phyloP scores from a whole-genome alignment of 2,113 vertebrate genomes.

The Lepus europaeus region DNA sequence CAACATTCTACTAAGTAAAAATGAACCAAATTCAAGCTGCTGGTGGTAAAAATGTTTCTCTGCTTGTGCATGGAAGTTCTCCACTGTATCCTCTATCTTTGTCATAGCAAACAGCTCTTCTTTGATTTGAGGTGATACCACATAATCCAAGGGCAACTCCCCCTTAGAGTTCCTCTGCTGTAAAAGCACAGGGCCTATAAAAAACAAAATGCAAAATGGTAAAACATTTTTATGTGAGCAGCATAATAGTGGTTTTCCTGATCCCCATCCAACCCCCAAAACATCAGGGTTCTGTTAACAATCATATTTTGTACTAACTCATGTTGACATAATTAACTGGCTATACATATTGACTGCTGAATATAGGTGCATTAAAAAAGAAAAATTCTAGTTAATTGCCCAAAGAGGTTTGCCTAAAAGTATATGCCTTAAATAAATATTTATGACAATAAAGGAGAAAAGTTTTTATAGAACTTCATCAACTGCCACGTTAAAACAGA shows the following conservation, averaged over 20 bases:
- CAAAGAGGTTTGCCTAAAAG: slow-evolving; percentile 61
- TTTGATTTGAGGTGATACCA: slow-evolving; percentile 84
- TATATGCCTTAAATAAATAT: neutral
- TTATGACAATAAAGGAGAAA: neutral
- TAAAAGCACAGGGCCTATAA: slow-evolving; percentile 92
- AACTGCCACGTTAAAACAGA: slow-evolving; percentile 40
- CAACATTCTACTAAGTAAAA: slow-evolving; percentile 88
- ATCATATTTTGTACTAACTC: slow-evolving; percentile 79
- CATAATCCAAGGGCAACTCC: slow-evolving; percentile 90
- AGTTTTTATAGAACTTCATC: slow-evolving; percentile 21
- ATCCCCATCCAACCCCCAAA: neutral
- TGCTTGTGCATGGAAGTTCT: slow-evolving; percentile 80
- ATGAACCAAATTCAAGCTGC: slow-evolving; percentile 85
- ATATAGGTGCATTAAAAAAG: slow-evolving; percentile 72
- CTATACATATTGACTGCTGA: slow-evolving; percentile 65
- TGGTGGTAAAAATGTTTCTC: slow-evolving; percentile 82
- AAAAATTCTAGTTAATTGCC: slow-evolving; percentile 69
- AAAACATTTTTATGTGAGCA: slow-evolving; percentile 69
- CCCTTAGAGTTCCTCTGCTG: slow-evolving; percentile 88
- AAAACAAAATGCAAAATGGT: slow-evolving; percentile 79
- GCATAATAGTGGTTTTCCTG: slow-evolving; percentile 79
- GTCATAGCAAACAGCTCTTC: slow-evolving; percentile 90
- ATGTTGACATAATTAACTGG: slow-evolving; percentile 82
- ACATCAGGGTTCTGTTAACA: slow-evolving; percentile 72
- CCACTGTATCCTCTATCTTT: slow-evolving; percentile 82